A percentile compares a stretch with the other conserved stretches of the same genome.
These are phyloP conservation scores for Cichladusa arquata DNA, from an alignment of 2,113 vertebrate genomes.

Conservation along the genomic window DNA sequence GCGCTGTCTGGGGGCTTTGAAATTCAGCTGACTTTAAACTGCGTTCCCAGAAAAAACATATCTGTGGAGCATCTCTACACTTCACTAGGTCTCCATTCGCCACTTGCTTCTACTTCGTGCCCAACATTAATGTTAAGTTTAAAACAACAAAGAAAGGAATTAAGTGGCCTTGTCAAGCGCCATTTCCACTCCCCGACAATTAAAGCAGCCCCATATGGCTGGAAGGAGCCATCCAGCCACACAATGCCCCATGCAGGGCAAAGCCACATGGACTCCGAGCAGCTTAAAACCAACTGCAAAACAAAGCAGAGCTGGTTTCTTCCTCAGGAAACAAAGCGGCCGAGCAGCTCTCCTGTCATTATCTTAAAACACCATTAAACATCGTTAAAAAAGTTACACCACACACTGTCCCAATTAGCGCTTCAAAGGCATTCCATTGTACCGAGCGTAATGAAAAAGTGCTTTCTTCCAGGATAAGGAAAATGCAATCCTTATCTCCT, in stretches of 20 bases:
- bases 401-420: constrained; percentile 25
- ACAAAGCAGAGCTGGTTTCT: constrained; percentile 75
- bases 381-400: constrained; percentile 30
- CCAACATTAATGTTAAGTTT: neutral
- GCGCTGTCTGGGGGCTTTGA: constrained; percentile 29
- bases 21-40: constrained; percentile 34
- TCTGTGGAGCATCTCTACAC: neutral
- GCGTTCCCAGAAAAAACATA: neutral
- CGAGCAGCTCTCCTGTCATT: constrained; percentile 55
- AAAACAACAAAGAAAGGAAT: neutral
- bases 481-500: neutral
- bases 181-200: neutral
- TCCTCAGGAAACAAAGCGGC: constrained; percentile 75
- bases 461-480: neutral
- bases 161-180: neutral
- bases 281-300: constrained; percentile 65
- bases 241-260: constrained; percentile 62
- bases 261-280: constrained; percentile 44
- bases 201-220: constrained; percentile 42
- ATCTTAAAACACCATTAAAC: constrained; percentile 40
- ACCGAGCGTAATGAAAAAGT: neutral
- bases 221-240: constrained; percentile 56
- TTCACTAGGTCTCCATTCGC: neutral
- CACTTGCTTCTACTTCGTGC: neutral
- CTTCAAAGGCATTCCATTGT: constrained; percentile 45